These are phyloP conservation scores for Thalassoma bifasciatum DNA, from an alignment of 2,113 vertebrate species.

Conservation along the genomic window DNA sequence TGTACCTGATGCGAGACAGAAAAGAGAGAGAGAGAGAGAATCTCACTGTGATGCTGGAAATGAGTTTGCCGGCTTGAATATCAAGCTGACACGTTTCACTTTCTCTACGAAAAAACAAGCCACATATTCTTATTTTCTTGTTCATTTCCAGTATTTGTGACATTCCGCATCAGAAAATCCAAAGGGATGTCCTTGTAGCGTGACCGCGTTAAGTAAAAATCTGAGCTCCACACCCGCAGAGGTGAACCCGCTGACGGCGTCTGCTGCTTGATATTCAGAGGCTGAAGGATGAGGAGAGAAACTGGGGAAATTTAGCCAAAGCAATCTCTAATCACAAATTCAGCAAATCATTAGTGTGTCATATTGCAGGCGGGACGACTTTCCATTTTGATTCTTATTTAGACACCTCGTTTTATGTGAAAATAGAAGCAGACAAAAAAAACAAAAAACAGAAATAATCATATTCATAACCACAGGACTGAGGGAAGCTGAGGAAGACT, in stretches of 20 bases:
- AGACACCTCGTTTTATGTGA: conserved; percentile 44
- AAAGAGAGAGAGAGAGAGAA: neutral
- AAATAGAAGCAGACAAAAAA: conserved; percentile 54
- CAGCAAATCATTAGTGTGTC: conserved; percentile 70
- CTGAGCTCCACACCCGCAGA: conserved; percentile 21
- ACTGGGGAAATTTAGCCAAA: conserved; percentile 69
- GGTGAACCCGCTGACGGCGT: conserved; percentile 24
- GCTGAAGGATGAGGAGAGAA: conserved; percentile 29
- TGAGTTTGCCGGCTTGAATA: neutral
- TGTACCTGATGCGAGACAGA: conserved; percentile 1
- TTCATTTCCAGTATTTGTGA: conserved; percentile 45
- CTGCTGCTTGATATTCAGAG: conserved; percentile 66
- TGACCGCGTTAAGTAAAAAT: conserved; percentile 69
- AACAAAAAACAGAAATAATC: conserved; percentile 50
- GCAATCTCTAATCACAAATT: conserved; percentile 57
- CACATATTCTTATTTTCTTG: conserved; percentile 39
- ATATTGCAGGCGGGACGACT: conserved; percentile 59
- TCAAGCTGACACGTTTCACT: conserved; percentile 20
- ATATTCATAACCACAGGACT: conserved; percentile 39
- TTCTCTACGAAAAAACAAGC: conserved; percentile 31
- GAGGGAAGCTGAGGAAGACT: neutral
- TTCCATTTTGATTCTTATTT: conserved; percentile 69
- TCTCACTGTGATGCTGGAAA: conserved; percentile 6
- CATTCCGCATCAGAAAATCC: conserved; percentile 33
- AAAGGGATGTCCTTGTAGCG: conserved; percentile 31